Conservation (phyloP, 1,140 invertebrate genomes). For the Cyphomyrmex costatus region DNA sequence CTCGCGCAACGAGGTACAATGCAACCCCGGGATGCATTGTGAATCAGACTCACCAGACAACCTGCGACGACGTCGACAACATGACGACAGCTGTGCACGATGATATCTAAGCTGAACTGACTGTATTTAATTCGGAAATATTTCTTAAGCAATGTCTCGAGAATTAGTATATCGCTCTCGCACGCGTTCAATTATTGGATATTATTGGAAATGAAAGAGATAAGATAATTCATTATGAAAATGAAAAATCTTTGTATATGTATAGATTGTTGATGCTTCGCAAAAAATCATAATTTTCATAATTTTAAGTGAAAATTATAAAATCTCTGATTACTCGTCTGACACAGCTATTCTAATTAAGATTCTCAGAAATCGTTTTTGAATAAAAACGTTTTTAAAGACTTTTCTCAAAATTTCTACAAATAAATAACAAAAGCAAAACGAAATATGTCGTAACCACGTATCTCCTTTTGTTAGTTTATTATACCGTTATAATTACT, state of each 20-base stretch:
- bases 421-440: background rate
- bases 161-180: background rate
- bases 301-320: background rate
- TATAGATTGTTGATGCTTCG: background rate
- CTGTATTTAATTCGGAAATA: background rate
- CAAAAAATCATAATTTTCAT: background rate
- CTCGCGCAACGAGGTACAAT: constrained; percentile 75
- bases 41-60: constrained; percentile 73
- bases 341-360: background rate
- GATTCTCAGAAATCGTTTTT: background rate
- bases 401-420: background rate
- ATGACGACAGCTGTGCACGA: constrained; percentile 11
- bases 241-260: background rate
- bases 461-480: background rate
- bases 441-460: background rate
- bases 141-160: background rate
- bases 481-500: background rate
- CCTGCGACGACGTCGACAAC: constrained; percentile 60
- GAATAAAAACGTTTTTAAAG: background rate
- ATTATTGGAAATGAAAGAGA: background rate
- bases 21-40: constrained; percentile 77
- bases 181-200: background rate
- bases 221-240: background rate
- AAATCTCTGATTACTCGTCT: background rate
- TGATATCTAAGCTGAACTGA: constrained; percentile 24